Evolutionary conservation across 2,797 vertebrate genomes (phyloP), one percentile per base, ranked within the genome.

Genomic region (Betta splendens): DNA sequence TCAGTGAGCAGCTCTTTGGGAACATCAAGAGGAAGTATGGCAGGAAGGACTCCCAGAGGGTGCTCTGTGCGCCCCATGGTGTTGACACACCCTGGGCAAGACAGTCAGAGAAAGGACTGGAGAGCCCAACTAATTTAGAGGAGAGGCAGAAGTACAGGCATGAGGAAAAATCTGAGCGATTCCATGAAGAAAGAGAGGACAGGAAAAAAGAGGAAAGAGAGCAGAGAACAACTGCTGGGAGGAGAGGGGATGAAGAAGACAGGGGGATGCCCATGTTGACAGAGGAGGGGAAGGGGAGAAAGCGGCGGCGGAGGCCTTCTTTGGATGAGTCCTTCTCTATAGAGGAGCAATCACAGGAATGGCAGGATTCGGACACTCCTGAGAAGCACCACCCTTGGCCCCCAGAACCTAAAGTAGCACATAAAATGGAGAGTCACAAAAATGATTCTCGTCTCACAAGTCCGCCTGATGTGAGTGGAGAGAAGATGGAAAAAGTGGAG

Each of bases 1-100:
- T 89, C 75, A 85, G 91, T 0, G 94, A 98, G 53, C 95, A 95
- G 79, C 92, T 93, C 17, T 33, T 89, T 49, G 90, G 90, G 39
- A 93, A 90, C 80, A 89, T 89, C 57, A 97, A 98, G 91, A 94
- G 95, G 80, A 98, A 97, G 85, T 94, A 94, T 46, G 94, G 91
- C 79, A 96, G 95, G 85, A 98, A 95, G 80, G 95, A 98, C 47
- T 83, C 92, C 69, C 84, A 93, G 64, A 92, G 80, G 84, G 91
- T 80, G 86, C 91, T 94, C 54, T 77, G 80, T 62, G 85, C 81
- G 84, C 81, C 92, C 76, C 91, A 93, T 80, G 86, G 89, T 42
- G 38, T 91, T 56, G 94, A 95, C 45, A 72, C 90, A 0, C 92
- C 92, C 37, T 95, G 94, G 95, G 89, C 92, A 78, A 95, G 94